These are phyloP conservation scores for Gobio occitaniae DNA, from an alignment of 2,797 vertebrate species.

Conservation along the genomic window DNA sequence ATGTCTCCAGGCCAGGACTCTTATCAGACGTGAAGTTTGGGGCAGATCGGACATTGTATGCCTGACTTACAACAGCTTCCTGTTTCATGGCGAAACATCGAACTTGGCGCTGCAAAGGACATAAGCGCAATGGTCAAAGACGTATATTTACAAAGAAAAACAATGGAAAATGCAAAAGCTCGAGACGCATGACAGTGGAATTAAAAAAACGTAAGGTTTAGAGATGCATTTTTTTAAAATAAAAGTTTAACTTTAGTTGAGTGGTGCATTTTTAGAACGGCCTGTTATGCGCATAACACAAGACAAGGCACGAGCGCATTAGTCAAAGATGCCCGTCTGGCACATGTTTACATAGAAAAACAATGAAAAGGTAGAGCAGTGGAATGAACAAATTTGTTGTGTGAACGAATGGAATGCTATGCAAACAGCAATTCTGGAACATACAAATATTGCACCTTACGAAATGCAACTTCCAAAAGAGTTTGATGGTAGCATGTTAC, in stretches of 20 bases:
- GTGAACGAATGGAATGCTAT: too few species aligned
- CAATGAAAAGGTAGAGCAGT: neutral
- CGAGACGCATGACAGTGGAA: neutral
- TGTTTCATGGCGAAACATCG: too few species aligned
- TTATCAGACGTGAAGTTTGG: too few species aligned
- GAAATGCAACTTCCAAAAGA: too few species aligned
- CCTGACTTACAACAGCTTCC: too few species aligned
- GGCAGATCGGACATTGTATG: too few species aligned
- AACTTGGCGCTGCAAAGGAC: neutral
- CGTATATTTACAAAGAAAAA: neutral
- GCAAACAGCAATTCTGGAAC: too few species aligned
- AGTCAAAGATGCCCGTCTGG: neutral
- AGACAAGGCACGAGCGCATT: neutral
- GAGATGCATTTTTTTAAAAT: neutral
- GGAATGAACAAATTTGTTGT: neutral
- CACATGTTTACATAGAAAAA: neutral
- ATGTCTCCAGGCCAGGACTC: too few species aligned
- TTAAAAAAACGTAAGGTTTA: neutral
- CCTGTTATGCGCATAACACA: too few species aligned
- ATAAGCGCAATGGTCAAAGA: neutral
- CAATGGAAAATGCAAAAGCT: neutral
- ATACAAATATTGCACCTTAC: too few species aligned
- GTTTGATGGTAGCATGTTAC: too few species aligned
- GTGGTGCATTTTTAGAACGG: neutral
- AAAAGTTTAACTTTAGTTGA: neutral